Evolutionary conservation across 2,797 vertebrate genomes (phyloP), one percentile per base, ranked within the genome.

Genomic region (Pempheris klunzingeri): DNA sequence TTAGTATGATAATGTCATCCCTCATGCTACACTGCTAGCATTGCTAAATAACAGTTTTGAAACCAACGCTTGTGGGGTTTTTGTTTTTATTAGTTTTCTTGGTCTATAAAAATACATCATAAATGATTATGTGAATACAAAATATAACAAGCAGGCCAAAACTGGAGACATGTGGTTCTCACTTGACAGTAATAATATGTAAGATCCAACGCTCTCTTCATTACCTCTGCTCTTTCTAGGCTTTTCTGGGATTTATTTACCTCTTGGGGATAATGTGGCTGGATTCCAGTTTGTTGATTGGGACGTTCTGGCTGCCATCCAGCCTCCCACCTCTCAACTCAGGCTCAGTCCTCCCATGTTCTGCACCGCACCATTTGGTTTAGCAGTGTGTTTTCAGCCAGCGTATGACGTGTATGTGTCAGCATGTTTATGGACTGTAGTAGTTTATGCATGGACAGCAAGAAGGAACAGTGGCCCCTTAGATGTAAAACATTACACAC

Each of bases 221-320:
- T 28, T 62, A 69, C 64, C 59, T 38, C 73, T 49, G 59, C 36
- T 77, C 70, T 69, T 53, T 81, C 24, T 53, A 65, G 60, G 46
- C 57, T 83, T 73, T 66, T 74, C 50, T 74, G 73, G 60, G 74
- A 74, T 89, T 90, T 88, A 88, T 90, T 74, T 74, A 76, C 78
- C 87, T 74, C 65, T 67, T 43, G 58, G 60, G 89, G 62, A 83
- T 84, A 73, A 84, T 73, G 57, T 90, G 84, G 87, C 89, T 69
- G 26, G 26, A 47, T 13, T 81, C 84, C 90, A 92, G 57, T 59
- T 59, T 81, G 78, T 83, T 88, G 82, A 92, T 90, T 84, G 78
- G 79, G 41, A 74, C 66, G 7, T 77, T 43, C 65, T 92, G 88
- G 88, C 82, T 71, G 63, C 55, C 22, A 44, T 90, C 82, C 89